Conservation (phyloP, 2,888 invertebrate genomes). For the Lepidochitona cinerea region DNA sequence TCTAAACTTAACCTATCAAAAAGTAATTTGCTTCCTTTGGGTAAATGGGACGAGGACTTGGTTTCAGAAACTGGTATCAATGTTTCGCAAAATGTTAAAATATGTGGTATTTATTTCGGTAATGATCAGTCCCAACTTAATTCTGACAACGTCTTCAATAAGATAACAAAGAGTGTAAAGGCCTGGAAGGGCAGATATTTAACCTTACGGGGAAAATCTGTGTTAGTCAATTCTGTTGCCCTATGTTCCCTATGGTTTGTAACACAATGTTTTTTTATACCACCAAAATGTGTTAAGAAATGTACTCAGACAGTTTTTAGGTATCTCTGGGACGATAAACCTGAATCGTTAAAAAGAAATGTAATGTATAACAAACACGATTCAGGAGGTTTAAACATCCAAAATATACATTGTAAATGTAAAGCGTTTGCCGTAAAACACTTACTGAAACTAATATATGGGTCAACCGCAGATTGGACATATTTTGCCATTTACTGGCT, state of each 20-base stretch:
- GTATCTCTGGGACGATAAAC: not conserved
- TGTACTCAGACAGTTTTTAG: not conserved
- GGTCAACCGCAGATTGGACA: not conserved
- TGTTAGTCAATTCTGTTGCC: not conserved
- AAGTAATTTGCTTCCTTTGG: slow-evolving; percentile 15
- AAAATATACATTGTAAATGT: not conserved
- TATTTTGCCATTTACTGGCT: slow-evolving; percentile 6
- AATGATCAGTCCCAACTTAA: not conserved
- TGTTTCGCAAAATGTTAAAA: not conserved
- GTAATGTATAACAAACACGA: not conserved
- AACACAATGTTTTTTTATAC: not conserved
- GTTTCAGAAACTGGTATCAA: not conserved
- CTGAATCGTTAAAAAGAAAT: not conserved
- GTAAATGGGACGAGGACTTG: not conserved
- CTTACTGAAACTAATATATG: not conserved
- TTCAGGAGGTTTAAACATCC: not conserved
- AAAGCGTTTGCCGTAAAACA: not conserved
- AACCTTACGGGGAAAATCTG: not conserved
- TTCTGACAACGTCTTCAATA: not conserved
- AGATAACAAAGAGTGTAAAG: not conserved
- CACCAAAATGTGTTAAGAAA: not conserved
- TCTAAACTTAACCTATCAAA: slow-evolving; percentile 29
- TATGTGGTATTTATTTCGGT: not conserved
- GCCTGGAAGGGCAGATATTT: not conserved
- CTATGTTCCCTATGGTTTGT: not conserved